A percentile compares a stretch with the other conserved stretches of the same genome.
Conservation (phyloP, 2,113 vertebrate species). For the Dasyornis broadbenti region DNA sequence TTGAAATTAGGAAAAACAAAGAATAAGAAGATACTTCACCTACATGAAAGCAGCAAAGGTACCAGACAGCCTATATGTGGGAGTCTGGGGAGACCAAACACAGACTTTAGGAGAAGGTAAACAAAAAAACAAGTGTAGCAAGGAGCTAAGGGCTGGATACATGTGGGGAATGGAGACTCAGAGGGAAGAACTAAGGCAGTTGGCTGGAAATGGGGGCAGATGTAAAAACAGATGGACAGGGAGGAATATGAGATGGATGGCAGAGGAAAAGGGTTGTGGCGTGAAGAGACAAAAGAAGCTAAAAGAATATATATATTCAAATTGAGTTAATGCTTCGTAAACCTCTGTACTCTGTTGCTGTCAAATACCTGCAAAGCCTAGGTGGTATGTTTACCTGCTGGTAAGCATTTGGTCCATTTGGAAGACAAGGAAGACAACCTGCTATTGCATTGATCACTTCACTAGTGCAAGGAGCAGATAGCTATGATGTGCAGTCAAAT, state of each 20-base stretch:
- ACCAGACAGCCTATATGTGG: not conserved
- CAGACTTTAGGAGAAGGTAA: not conserved
- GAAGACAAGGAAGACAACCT: not conserved
- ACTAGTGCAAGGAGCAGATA: not conserved
- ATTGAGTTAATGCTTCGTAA: not conserved
- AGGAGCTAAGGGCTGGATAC: not conserved
- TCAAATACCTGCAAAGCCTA: not conserved
- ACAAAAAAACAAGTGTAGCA: not conserved
- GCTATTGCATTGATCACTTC: not conserved
- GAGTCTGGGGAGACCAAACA: not conserved
- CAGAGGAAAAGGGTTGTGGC: not conserved
- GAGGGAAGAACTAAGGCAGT: not conserved
- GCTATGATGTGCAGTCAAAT: not conserved
- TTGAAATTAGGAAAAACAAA: not conserved
- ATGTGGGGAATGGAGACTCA: not conserved
- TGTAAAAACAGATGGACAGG: not conserved
- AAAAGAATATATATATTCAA: not conserved
- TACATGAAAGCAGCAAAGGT: not conserved
- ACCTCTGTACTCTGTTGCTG: not conserved
- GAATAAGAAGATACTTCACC: not conserved
- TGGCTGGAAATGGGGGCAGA: not conserved
- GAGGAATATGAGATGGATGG: not conserved
- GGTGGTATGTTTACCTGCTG: fast-evolving
- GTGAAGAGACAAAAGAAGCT: not conserved
- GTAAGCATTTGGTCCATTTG: not conserved